Conservation (phyloP, 23 tunicate genomes). For the Clavelina lepadiformis region DNA sequence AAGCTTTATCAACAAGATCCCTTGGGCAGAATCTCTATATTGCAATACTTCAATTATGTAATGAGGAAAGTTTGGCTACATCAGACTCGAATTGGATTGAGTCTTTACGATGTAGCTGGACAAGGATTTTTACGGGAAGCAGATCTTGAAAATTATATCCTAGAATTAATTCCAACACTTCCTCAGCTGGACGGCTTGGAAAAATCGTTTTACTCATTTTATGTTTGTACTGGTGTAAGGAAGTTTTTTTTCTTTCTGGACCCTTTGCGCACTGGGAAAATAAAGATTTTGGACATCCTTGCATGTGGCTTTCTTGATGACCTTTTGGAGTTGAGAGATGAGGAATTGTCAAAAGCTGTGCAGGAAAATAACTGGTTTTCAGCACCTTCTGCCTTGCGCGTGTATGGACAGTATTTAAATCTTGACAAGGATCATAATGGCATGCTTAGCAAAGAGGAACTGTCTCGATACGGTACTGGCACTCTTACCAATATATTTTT, state of each 20-base stretch:
- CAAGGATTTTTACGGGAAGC: slow-evolving; percentile 97
- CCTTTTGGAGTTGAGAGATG: slow-evolving; percentile 92
- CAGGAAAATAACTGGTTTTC: slow-evolving; percentile 99
- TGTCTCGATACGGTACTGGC: slow-evolving; percentile 90
- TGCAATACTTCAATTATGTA: slow-evolving; percentile 98
- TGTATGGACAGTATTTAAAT: slow-evolving; percentile 94
- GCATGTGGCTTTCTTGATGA: slow-evolving; percentile 99
- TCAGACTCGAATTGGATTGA: slow-evolving; percentile 95
- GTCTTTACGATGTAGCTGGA: slow-evolving; percentile 97
- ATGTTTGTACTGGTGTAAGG: slow-evolving; percentile 98
- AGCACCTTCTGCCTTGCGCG: slow-evolving; percentile 98
- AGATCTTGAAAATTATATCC: slow-evolving; percentile 94
- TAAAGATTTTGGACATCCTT: slow-evolving; percentile 86
- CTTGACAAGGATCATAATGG: slow-evolving; percentile 98
- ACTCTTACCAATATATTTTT: slow-evolving; percentile 80
- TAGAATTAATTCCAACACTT: slow-evolving; percentile 95
- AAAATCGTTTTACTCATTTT: slow-evolving; percentile 92
- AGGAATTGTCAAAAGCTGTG: slow-evolving; percentile 91
- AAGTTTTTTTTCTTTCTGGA: slow-evolving; percentile 99
- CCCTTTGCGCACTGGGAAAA: slow-evolving; percentile 93
- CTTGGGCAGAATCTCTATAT: slow-evolving; percentile 85
- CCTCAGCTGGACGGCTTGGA: slow-evolving; percentile 99
- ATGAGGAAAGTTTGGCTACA: slow-evolving; percentile 99
- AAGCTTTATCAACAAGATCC: slow-evolving; percentile 85
- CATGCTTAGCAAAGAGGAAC: slow-evolving; percentile 94